phyloP scores from a whole-genome alignment of 1,140 invertebrate genomes.

The Colletes latitarsis region DNA sequence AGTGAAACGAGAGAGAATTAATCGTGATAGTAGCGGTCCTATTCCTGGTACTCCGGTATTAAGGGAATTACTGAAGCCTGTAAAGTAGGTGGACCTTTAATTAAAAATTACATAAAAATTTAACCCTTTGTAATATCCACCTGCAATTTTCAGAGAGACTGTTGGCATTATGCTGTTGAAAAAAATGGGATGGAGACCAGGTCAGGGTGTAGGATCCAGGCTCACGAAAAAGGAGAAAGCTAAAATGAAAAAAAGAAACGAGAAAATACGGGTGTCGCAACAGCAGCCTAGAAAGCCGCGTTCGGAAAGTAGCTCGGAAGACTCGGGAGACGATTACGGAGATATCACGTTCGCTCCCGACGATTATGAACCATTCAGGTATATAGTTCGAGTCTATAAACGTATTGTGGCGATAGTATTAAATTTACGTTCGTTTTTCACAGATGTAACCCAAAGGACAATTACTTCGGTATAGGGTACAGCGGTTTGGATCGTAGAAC shows the following conservation, averaged over 20 bases:
- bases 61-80: slow-evolving; percentile 89
- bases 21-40: slow-evolving; percentile 83
- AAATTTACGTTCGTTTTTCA: neutral
- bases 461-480: slow-evolving; percentile 95
- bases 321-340: slow-evolving; percentile 84
- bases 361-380: slow-evolving; percentile 87
- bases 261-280: slow-evolving; percentile 84
- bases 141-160: slow-evolving; percentile 89
- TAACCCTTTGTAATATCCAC: too few species aligned
- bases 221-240: slow-evolving; percentile 84
- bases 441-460: slow-evolving; percentile 88
- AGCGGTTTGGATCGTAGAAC: slow-evolving; percentile 87
- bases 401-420: neutral
- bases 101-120: neutral
- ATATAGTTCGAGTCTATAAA: slow-evolving; percentile 10
- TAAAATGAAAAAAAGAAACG: slow-evolving; percentile 70
- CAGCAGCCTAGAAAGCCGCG: slow-evolving; percentile 74
- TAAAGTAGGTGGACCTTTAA: slow-evolving; percentile 81
- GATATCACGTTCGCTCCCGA: slow-evolving; percentile 91
- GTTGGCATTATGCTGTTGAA: slow-evolving; percentile 93
- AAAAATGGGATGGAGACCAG: slow-evolving; percentile 94
- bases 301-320: slow-evolving; percentile 76
- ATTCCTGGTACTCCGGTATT: slow-evolving; percentile 92
- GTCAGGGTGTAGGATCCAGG: slow-evolving; percentile 93
- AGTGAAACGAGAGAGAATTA: slow-evolving; percentile 80